Base-by-base conservation (phyloP, 2,888 invertebrate species). In the Nasonia oneida region DNA sequence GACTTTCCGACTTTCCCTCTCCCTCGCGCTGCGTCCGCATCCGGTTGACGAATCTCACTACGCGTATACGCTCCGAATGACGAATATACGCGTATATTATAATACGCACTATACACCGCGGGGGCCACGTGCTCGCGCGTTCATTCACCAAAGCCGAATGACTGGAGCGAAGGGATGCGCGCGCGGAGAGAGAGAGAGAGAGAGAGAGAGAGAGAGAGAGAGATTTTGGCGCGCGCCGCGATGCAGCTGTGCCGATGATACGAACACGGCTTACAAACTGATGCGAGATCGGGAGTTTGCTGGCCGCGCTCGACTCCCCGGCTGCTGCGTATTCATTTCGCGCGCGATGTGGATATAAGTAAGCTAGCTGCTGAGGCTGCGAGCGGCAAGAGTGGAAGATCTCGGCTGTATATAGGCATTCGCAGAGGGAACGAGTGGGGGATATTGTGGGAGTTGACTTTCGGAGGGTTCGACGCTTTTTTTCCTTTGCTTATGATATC, bases 1-100 rank as follows among this genome's bases (percentile, higher is more conserved):
- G 82, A 81, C 82, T 85, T 85, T 82, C 85, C 85, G 77, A 85
- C 81, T 81, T 81, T 81, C 77, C 73, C 81, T 77, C 77, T 61
- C 77, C 73, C 81, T 14, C 64, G 3, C 42, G 18, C 81, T 3
- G 50, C 18, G 76, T 53, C 23, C 15, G 47, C 82, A 77, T 77
- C 83, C 82, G 82, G 76, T 57, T 77, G 67, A 53, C 67, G 83
- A 67, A 42, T 53, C 53, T 74, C 71, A 74, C 14, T 1, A 4
- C 3, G 53, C 2, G 53, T 18, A 6, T 53, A 18, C 5, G 53
- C 57, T 61, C n/a, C 23, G 33, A 33, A 42, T 67, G 78, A 78
- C 33, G 78, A 53, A 75, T 75, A 50, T 2, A 33, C 53, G 29
- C 29, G 15, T 50, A 50, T 50, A 15, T 50, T 47, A 0, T 8